Evolutionary conservation across 2,113 vertebrate species (phyloP).

Genomic region (Pungitius pungitius): DNA sequence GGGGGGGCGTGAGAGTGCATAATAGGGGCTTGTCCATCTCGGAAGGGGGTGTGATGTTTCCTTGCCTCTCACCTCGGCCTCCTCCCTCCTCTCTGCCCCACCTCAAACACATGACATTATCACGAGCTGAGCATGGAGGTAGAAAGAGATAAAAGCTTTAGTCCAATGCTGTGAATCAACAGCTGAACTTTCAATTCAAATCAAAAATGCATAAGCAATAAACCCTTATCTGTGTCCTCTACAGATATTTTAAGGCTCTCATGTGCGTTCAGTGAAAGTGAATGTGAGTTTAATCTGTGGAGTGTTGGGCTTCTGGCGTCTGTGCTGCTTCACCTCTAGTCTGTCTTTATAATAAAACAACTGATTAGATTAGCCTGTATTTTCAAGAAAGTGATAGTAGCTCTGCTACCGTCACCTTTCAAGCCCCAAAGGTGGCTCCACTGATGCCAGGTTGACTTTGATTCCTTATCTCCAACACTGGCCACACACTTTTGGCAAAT

Average conservation of each 20-base stretch:
- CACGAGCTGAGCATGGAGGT: slow-evolving; percentile 33
- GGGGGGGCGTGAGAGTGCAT: slow-evolving; percentile 68
- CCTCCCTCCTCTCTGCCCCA: slow-evolving; percentile 46
- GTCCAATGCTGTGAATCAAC: slow-evolving; percentile 11
- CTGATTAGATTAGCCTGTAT: slow-evolving; percentile 69
- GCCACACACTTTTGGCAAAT: slow-evolving; percentile 43
- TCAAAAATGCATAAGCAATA: background rate
- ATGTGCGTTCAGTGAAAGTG: background rate
- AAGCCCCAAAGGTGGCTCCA: slow-evolving; percentile 24
- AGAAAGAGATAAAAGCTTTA: slow-evolving; percentile 32
- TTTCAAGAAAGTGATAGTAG: slow-evolving; percentile 45
- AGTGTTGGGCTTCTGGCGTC: slow-evolving; percentile 58
- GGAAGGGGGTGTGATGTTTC: slow-evolving; percentile 74
- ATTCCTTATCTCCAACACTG: slow-evolving; percentile 58
- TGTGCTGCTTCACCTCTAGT: slow-evolving; percentile 47
- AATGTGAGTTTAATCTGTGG: slow-evolving; percentile 48
- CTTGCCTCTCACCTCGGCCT: slow-evolving; percentile 74
- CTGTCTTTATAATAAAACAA: slow-evolving; percentile 54
- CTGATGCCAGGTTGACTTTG: slow-evolving; percentile 54
- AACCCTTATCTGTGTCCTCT: background rate
- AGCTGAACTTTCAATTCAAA: slow-evolving; percentile 12
- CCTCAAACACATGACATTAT: slow-evolving; percentile 72
- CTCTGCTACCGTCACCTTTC: slow-evolving; percentile 37
- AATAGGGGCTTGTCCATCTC: slow-evolving; percentile 81
- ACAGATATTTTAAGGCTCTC: slow-evolving; percentile 13